Evolutionary conservation across 2,888 invertebrate species (phyloP), one percentile per base, ranked within the genome.

Genomic region (Diadegma fenestrale): DNA sequence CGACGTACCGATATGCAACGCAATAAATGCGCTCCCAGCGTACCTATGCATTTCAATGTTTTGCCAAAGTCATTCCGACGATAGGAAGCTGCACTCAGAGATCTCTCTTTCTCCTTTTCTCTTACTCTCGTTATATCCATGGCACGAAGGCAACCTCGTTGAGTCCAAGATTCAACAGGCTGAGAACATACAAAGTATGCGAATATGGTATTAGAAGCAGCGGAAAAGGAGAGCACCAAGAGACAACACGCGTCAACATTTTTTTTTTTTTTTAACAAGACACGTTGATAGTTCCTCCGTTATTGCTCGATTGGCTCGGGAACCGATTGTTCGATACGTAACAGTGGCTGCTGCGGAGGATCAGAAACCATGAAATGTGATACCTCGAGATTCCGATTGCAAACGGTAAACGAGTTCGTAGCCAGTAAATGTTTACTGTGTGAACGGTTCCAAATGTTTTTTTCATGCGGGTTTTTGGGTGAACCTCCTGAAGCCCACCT

Each of bases 21-120:
- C 87, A 90, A 90, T 91, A 91, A 91, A 89, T 90, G 88, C 88
- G 87, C 88, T 87, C 68, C 68, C 73, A 54, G 82, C 87, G 87
- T 90, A 89, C 88, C 90, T 89, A 88, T 90, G 91, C 89, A 88
- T 91, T 92, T 92, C 90, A 92, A 91, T 91, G 90, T 90, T 87
- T 82, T 86, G 87, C 86, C 84, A 88, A 89, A 88, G 86, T 86
- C 72, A 66, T 66, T 63, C 58, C 37, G 48, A 66, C 51, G 43
- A 41, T 63, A 51, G 37, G 75, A 51, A 63, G 79, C 43, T 71
- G 68, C 58, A 37, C 43, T 66, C 73, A n/a, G 14, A 61, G 17
- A 22, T 26, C 30, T 45, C 22, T 63, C 51, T 58, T 68, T 37
- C 80, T 61, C 51, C n/a, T 45, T 75, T 63, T 64, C 30, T 77